Percentiles rank a stretch among this genome's conserved stretches.
Evolutionary conservation across 2,888 invertebrate genomes (phyloP).

Genomic region (Eupithecia dodoneata): DNA sequence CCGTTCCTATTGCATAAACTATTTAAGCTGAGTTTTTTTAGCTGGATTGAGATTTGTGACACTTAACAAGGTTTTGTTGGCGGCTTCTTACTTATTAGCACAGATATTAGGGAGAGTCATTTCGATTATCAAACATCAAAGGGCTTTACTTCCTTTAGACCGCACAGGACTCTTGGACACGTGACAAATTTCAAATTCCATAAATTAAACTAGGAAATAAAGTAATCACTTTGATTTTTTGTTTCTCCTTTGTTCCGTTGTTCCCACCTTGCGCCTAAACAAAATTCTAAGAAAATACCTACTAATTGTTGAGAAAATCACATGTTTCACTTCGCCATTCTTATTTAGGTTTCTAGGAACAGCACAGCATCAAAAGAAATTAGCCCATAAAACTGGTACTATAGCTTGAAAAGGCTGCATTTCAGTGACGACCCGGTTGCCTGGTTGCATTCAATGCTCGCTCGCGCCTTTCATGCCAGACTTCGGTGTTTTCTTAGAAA

Average conservation of each 20-base stretch:
- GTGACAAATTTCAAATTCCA: no score
- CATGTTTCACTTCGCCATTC: not conserved
- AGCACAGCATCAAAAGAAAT: slow-evolving; percentile 12
- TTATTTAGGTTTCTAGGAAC: not conserved
- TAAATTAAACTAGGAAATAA: no score
- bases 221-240: no score
- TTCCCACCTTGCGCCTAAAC: not conserved
- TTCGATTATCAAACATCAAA: not conserved
- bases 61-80: no score
- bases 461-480: slow-evolving; percentile 19
- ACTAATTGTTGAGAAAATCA: not conserved
- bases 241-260: no score
- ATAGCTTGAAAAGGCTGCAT: slow-evolving; percentile 22
- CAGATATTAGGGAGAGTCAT: not conserved
- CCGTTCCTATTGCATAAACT: not conserved
- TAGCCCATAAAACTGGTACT: slow-evolving; percentile 15
- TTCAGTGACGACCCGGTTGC: slow-evolving; percentile 29
- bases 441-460: slow-evolving; percentile 28
- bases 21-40: no score
- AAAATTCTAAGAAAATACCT: not conserved
- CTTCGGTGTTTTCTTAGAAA: slow-evolving; percentile 19
- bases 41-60: no score
- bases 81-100: no score
- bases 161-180: no score
- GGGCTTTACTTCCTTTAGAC: no score